Percentiles rank a stretch among this genome's conserved stretches.
phyloP scores from a whole-genome alignment of 2,888 invertebrate species.

The Leucophenga maculata region DNA sequence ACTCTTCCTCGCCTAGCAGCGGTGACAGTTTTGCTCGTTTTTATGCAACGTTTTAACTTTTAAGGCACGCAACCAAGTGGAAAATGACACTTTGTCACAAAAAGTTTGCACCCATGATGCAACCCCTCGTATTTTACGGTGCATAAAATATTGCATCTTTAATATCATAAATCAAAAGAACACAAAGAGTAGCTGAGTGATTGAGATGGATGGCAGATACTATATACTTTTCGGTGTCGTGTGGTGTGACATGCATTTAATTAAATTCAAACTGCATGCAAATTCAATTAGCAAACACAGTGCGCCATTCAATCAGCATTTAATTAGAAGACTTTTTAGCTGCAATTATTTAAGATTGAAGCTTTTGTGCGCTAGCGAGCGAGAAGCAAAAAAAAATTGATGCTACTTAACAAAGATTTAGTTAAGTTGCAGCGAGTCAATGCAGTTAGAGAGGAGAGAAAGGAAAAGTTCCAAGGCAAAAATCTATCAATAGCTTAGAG shows the following conservation, averaged over 20 bases:
- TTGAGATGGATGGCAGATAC: not conserved
- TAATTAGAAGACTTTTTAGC: constrained; percentile 61
- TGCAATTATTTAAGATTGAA: constrained; percentile 28
- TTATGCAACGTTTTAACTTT: constrained; percentile 13
- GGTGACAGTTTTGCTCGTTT: not conserved
- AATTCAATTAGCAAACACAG: constrained; percentile 50
- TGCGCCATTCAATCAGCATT: constrained; percentile 62
- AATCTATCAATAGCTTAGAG: not conserved
- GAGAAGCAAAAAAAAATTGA: not conserved
- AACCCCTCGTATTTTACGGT: not conserved
- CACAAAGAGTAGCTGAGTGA: not conserved
- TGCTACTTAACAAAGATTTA: not conserved
- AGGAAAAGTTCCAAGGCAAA: not conserved
- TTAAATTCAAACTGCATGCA: no score
- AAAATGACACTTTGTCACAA: constrained; percentile 29
- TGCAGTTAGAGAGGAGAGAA: not conserved
- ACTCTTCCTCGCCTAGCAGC: constrained; percentile 17
- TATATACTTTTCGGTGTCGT: no score
- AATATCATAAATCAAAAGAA: constrained; percentile 1
- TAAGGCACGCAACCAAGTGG: constrained; percentile 24
- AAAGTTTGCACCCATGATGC: not conserved
- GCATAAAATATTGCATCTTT: constrained; percentile 1
- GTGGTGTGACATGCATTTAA: no score
- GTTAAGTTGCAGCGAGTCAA: not conserved
- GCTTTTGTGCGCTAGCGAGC: not conserved